phyloP scores from a whole-genome alignment of 2,888 invertebrate genomes.

The Drosophila basisetae region DNA sequence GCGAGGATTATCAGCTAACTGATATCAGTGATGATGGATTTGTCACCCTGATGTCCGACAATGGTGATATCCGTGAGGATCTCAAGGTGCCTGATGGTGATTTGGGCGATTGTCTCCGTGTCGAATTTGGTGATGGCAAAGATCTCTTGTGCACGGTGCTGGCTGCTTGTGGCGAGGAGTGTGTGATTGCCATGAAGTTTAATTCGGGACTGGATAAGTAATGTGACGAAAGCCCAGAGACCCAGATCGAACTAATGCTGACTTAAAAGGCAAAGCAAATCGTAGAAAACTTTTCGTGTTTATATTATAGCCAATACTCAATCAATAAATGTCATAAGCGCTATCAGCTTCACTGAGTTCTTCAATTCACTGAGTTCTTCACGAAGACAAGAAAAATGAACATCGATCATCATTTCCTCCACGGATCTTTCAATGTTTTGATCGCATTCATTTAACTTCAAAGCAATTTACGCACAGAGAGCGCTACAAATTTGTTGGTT shows the following conservation, averaged over 20 bases:
- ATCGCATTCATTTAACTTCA: conserved; percentile 24
- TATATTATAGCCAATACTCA: background rate
- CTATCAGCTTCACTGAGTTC: conserved; percentile 6
- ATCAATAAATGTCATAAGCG: conserved; percentile 9
- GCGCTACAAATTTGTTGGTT: conserved; percentile 10
- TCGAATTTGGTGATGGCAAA: conserved; percentile 94
- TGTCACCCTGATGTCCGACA: conserved; percentile 97
- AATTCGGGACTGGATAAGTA: conserved; percentile 98
- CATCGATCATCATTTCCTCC: conserved; percentile 42
- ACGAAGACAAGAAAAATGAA: background rate
- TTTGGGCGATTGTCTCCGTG: conserved; percentile 93
- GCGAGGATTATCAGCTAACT: conserved; percentile 98
- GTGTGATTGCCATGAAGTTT: conserved; percentile 97
- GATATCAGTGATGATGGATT: conserved; percentile 96
- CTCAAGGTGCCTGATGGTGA: conserved; percentile 98
- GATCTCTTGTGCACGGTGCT: conserved; percentile 96
- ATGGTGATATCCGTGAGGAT: conserved; percentile 97
- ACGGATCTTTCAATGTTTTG: conserved; percentile 30
- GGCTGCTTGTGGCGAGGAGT: conserved; percentile 96
- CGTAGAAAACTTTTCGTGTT: background rate
- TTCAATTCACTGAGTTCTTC: background rate
- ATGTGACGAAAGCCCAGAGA: background rate
- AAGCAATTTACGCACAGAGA: conserved; percentile 10
- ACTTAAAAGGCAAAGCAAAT: background rate
- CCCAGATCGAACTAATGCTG: background rate